Base-by-base conservation (phyloP, 2,888 invertebrate genomes). In the Synanthedon andrenaeformis region DNA sequence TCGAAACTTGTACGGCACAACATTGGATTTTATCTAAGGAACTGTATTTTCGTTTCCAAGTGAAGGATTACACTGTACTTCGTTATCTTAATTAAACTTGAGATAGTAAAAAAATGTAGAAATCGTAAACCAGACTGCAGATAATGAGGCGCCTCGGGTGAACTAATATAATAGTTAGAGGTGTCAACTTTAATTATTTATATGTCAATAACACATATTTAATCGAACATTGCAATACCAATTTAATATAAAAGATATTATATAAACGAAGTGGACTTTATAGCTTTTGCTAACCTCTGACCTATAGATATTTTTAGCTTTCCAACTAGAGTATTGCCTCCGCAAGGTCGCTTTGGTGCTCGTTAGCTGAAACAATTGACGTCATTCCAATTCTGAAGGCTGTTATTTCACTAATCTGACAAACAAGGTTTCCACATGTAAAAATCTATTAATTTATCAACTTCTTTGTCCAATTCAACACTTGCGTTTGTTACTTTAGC, bases 321-420 rank as follows among this genome's bases (percentile, higher is more conserved):
- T 66, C 71, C 72, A 72, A 70, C 70, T 63, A 74, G 69, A 69
- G 64, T 71, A 73, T 70, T 65, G 63, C 66, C 67, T 62, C 59
- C 59, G 64, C 79, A 76, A 84, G 84, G 85, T 70, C 79, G 63
- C 65, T 66, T 60, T 67, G 70, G 69, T 61, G 72, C 65, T 79
- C 74, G 78, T 82, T 81, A 77, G 78, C 82, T 84, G 79, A 83
- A 84, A 83, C 85, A 82, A 82, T 76, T 83, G 82, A 85, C 84
- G 85, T 86, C 84, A 85, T 64, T 65, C 63, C 57, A 57, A 62
- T 64, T 65, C 67, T 70, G 78, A 81, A 79, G 82, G 81, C 69
- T 70, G 71, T 74, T 74, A 70, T 67, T 65, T 63, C 66, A 70
- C 72, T 80, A 80, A 77, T 76, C 76, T 71, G 71, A 71, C 75